Evolutionary conservation across 2,888 invertebrate genomes (phyloP).

Genomic region (Allygus modestus): DNA sequence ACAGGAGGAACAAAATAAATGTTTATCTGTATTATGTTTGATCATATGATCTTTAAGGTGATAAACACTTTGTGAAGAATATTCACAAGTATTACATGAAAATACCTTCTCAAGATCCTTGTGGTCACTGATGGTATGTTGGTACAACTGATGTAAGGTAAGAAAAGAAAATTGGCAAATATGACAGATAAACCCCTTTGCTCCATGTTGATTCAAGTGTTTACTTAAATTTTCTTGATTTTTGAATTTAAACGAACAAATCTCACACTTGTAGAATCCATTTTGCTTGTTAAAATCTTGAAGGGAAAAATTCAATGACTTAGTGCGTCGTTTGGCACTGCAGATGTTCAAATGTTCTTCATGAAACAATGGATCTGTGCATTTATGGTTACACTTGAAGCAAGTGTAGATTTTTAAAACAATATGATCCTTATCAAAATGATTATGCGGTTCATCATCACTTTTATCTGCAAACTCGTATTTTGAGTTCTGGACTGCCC

Average conservation of each 20-base stretch:
- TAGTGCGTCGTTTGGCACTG: not conserved
- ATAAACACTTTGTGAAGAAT: not conserved
- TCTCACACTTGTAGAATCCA: conserved; percentile 14
- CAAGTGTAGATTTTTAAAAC: conserved; percentile 29
- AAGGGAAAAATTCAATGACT: not conserved
- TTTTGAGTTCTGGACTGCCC: not conserved
- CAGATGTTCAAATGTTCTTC: not conserved
- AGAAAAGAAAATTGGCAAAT: conserved; percentile 6
- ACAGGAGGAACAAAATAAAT: not conserved
- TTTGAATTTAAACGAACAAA: conserved; percentile 13
- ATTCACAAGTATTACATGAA: conserved; percentile 13
- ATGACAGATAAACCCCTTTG: conserved; percentile 18
- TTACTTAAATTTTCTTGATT: not conserved
- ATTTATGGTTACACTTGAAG: conserved; percentile 21
- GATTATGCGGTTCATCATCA: not conserved
- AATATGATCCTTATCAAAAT: conserved; percentile 20
- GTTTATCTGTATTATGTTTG: not conserved
- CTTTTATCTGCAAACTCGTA: not conserved
- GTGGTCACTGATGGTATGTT: not conserved
- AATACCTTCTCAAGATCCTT: conserved; percentile 1
- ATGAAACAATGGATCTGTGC: conserved; percentile 16
- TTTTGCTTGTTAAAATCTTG: not conserved
- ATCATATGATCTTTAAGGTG: conserved; percentile 15
- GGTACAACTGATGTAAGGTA: not conserved
- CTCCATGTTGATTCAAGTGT: not conserved